These are phyloP conservation scores for Telenomus remus DNA, from an alignment of 1,140 invertebrate genomes.

Conservation along the genomic window DNA sequence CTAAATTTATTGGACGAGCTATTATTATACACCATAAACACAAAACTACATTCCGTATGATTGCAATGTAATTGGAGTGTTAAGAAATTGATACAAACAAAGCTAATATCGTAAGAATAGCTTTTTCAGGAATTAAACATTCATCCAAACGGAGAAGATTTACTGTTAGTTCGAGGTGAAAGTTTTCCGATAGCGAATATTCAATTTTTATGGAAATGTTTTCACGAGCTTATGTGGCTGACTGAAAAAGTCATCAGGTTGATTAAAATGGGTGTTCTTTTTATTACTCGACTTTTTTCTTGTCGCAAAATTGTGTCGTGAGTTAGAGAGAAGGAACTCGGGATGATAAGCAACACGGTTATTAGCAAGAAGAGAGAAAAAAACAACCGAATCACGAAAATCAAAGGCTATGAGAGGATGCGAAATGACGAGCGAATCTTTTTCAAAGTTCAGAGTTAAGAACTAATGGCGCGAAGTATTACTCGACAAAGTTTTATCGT, in stretches of 20 bases:
- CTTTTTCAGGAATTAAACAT: no score
- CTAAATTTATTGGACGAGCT: conserved; percentile 10
- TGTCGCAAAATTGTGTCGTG: background rate
- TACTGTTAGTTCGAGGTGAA: no score
- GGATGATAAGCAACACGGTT: conserved; percentile 28
- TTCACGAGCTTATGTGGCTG: no score
- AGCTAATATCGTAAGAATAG: no score
- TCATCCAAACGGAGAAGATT: no score
- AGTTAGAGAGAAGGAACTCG: conserved; percentile 1
- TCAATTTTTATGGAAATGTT: no score
- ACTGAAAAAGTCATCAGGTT: background rate
- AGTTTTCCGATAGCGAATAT: no score
- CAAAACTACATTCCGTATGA: no score
- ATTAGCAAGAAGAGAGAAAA: conserved; percentile 15
- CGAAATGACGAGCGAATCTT: conserved; percentile 49
- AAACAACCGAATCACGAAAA: conserved; percentile 6
- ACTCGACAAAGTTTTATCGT: conserved; percentile 65
- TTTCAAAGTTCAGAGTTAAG: conserved; percentile 63
- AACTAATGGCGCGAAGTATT: conserved; percentile 69
- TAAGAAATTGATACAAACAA: no score
- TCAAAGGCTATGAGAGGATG: conserved; percentile 33
- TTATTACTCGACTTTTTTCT: conserved; percentile 12
- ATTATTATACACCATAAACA: no score
- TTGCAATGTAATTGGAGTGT: no score
- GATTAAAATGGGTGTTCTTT: conserved; percentile 21